Evolutionary conservation across 2,113 vertebrate genomes (phyloP), one percentile per base, ranked within the genome.

Genomic region (Archilochus colubris): DNA sequence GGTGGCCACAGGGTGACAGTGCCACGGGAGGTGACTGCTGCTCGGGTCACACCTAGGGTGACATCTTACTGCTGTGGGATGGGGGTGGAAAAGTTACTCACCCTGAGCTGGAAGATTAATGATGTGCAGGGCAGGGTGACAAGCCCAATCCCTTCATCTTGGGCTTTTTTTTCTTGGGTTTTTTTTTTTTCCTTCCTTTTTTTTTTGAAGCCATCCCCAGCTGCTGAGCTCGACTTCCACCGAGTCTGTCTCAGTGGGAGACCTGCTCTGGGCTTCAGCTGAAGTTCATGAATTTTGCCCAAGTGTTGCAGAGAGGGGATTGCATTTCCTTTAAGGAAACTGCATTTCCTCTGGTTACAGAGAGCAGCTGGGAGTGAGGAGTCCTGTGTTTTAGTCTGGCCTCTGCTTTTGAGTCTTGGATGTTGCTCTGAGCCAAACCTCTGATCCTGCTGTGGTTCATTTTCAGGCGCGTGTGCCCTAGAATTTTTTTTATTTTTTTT

Each of bases 381-480:
- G 62, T 14, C 38, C 91, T 80, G 53, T 68, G 4, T 81, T 93
- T 94, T 63, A 77, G 58, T 89, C 82, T 91, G 88, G 88, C 44
- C 61, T 82, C 70, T 8, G 30, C 40, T 69, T 61, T 40, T 67
- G 89, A 62, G 44, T 55, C 59, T 83, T 62, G 86, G 85, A 31
- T 6, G 44, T 10, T 59, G 72, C 88, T 93, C 68, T 38, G 85
- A 95, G 92, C 94, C 96, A 91, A 91, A 88, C 75, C 85, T 95
- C 87, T 94, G 94, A 91, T 94, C 93, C 83, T 89, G 90, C 84
- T 94, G 83, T 63, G 63, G 78, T 72, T 95, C 91, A 89, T 88
- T 95, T 83, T 93, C 91, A 95, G 72, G 76, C 95, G 40, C 44
- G 89, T 95, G 94, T 96, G 91, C 94, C 91, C 67, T 68, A 84